Percentiles rank a stretch among this genome's conserved stretches.
phyloP scores from a whole-genome alignment of 2,113 vertebrate species.

The Uria lomvia region DNA sequence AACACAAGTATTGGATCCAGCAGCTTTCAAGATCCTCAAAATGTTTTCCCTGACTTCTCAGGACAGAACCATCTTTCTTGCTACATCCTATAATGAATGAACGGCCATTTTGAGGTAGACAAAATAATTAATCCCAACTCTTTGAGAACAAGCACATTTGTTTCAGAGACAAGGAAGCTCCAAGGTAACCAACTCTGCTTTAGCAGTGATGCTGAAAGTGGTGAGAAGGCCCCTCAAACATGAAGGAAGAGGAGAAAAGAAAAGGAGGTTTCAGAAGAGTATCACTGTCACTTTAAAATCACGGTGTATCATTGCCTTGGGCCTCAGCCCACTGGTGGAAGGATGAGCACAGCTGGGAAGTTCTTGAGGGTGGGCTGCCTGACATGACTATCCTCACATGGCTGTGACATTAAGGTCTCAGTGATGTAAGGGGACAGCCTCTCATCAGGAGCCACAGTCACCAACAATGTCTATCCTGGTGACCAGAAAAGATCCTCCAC shows the following conservation, averaged over 20 bases:
- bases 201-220: background rate
- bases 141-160: background rate
- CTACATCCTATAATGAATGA: background rate
- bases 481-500: background rate
- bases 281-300: background rate
- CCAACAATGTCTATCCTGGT: background rate
- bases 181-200: background rate
- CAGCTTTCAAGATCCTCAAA: background rate
- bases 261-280: background rate
- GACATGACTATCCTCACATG: background rate
- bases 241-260: background rate
- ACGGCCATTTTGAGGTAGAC: background rate
- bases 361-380: background rate
- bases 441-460: background rate
- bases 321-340: background rate
- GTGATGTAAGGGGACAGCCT: background rate
- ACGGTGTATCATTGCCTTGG: background rate
- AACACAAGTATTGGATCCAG: background rate
- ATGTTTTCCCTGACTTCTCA: background rate
- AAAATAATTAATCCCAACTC: background rate
- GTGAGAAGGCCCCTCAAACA: background rate
- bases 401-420: background rate
- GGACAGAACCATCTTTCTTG: background rate
- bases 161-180: background rate
- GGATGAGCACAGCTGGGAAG: background rate